Evolutionary conservation across 2,888 invertebrate species (phyloP), one percentile per base, ranked within the genome.

Genomic region (Andrena bicolor): DNA sequence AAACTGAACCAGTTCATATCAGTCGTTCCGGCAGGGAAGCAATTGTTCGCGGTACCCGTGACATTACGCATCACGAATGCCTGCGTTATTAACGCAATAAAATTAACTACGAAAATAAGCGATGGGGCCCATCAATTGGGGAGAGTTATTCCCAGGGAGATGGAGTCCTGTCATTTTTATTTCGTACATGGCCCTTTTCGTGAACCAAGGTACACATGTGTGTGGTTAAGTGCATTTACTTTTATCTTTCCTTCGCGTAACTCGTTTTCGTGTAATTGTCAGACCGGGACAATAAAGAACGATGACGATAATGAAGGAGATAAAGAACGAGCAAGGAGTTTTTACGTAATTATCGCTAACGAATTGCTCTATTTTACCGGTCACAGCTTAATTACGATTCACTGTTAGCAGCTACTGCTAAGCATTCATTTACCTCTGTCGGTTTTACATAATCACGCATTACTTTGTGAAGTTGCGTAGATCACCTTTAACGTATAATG

Each of bases 101-200:
- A 8, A 56, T 32, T 3, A 8, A 28, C 26, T 56, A 53, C 65
- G 48, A 65, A 2, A 20, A n/a, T 26, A 10, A 30, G 83, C 49
- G 68, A 94, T 94, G 94, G 90, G 89, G 20, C 79, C 85, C 51
- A 91, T 93, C 71, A 93, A 92, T 90, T 96, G 95, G 94, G 94
- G 94, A 70, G 97, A 97, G 92, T 94, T 98, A 86, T 98, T 99
- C 94, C 98, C 98, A 16, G 97, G 97, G 80, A 97, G 96, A 94
- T 95, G 96, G 91, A 98, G 97, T 91, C 96, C 97, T 90, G 93
- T 97, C 66, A 96, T 98, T 90, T 99, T 99, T 93, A 94, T 97
- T 64, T 94, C 97, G 32, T 99, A 99, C 91, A 98, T 99, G 95
- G 96, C 96, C 85, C 95, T 99, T 73, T 99, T 98, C 94, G 97